These are phyloP conservation scores for Falco cherrug DNA, from an alignment of 2,797 vertebrate genomes.

Conservation along the genomic window DNA sequence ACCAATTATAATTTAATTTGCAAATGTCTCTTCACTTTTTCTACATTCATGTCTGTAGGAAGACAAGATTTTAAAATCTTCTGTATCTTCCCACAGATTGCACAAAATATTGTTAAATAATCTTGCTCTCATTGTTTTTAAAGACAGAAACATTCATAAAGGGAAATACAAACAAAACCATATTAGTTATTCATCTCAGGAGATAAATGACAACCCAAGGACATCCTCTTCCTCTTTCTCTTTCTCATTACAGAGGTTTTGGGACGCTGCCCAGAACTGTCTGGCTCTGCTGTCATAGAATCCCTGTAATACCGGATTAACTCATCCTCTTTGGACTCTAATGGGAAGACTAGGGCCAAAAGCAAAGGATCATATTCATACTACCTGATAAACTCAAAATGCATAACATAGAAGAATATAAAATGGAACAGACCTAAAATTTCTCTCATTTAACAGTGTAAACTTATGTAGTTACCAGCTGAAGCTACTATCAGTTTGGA, in stretches of 20 bases:
- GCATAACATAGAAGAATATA: not conserved
- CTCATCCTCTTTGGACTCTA: not conserved
- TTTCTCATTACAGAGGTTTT: not conserved
- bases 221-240: not conserved
- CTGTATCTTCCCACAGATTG: not conserved
- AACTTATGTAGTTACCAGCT: not conserved
- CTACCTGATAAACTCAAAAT: not conserved
- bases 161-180: not conserved
- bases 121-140: not conserved
- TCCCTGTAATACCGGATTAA: not conserved
- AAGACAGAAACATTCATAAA: not conserved
- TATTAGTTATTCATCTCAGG: not conserved
- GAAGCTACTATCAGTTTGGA: not conserved
- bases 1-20: slow-evolving; percentile 43
- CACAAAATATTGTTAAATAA: not conserved
- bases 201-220: not conserved
- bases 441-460: not conserved
- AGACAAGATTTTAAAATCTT: not conserved
- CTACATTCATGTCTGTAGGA: not conserved
- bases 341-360: not conserved
- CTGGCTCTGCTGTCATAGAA: not conserved
- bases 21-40: not conserved
- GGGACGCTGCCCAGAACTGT: not conserved
- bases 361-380: not conserved
- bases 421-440: not conserved